Evolutionary conservation across 2,888 invertebrate genomes (phyloP).

Genomic region (Cephus spinipes): DNA sequence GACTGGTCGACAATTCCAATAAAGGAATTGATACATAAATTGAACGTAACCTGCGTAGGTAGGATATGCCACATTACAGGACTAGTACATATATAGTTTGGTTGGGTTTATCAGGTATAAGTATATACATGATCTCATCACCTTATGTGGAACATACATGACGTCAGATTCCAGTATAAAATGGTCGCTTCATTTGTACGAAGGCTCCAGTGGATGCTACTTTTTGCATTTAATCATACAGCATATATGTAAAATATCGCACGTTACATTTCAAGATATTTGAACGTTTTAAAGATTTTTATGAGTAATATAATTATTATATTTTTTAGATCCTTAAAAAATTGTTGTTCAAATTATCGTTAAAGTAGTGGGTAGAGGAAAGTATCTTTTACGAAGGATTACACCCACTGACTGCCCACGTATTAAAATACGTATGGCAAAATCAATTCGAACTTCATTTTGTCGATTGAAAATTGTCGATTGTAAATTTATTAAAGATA

Average conservation of each 20-base stretch:
- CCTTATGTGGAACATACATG: constrained; percentile 19
- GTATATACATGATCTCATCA: constrained; percentile 23
- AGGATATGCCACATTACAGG: background rate
- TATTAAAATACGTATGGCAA: background rate
- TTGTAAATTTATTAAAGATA: background rate
- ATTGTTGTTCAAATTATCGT: background rate
- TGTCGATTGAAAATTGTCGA: background rate
- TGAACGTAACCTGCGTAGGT: background rate
- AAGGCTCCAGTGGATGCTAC: background rate
- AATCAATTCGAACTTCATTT: background rate
- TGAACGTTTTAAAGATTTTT: background rate
- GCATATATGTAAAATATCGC: background rate
- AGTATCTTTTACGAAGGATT: background rate
- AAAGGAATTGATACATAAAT: background rate
- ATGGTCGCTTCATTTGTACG: background rate
- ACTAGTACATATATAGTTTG: background rate
- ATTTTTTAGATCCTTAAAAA: background rate
- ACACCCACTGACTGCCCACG: background rate
- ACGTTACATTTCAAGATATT: background rate
- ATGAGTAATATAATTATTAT: background rate
- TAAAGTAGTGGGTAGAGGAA: background rate
- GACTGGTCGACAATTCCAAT: background rate
- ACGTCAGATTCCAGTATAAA: background rate
- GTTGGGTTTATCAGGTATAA: background rate
- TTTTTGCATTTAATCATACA: background rate